phyloP scores from a whole-genome alignment of 2,113 vertebrate genomes.

The Trochalopteron elliotii region DNA sequence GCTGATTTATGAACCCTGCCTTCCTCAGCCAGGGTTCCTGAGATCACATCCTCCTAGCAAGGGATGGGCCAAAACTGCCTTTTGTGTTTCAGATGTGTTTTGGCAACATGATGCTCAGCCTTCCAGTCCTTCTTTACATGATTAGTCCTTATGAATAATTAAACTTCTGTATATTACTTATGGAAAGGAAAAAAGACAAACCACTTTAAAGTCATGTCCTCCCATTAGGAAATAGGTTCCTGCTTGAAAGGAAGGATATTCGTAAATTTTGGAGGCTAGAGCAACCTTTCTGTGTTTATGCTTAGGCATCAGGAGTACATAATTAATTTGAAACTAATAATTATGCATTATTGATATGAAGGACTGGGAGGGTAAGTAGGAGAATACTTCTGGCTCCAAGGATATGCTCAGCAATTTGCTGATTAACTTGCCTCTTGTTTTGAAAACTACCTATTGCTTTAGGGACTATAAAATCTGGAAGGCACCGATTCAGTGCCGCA shows the following conservation, averaged over 20 bases:
- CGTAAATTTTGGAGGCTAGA: neutral
- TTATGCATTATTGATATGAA: neutral
- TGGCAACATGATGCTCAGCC: neutral
- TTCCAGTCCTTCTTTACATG: slow-evolving; percentile 12
- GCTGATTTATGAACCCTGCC: neutral
- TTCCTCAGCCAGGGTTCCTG: neutral
- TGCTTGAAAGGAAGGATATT: neutral
- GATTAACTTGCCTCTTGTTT: neutral
- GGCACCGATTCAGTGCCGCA: accelerated
- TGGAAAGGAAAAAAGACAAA: neutral
- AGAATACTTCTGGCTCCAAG: neutral
- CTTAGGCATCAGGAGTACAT: neutral
- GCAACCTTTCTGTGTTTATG: neutral
- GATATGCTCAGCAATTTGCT: neutral
- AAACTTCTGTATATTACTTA: slow-evolving; percentile 1
- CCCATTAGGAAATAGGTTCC: neutral
- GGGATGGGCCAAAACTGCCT: neutral
- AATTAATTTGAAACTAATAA: neutral
- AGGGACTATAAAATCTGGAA: neutral
- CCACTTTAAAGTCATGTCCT: neutral
- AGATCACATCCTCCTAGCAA: neutral
- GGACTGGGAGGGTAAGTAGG: neutral
- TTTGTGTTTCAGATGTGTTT: neutral
- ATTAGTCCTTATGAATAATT: slow-evolving; percentile 15
- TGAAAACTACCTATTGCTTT: neutral